Base-by-base conservation (phyloP, 2,888 invertebrate genomes). In the Phalangium opilio region DNA sequence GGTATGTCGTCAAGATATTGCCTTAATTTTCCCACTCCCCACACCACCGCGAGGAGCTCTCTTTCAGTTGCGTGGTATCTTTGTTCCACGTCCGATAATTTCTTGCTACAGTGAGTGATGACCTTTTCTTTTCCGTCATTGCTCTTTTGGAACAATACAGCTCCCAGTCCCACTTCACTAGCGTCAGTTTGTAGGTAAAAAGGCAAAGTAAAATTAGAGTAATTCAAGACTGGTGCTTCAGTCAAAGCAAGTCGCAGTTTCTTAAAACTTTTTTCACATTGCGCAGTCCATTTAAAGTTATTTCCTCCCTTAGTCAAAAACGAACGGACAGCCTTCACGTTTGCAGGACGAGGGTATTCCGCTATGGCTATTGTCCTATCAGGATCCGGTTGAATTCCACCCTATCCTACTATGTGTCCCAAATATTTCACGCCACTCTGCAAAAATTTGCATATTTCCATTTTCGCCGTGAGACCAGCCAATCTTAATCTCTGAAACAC, bases 1-100 rank as follows among this genome's bases (percentile, higher is more conserved):
- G 54, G 42, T 4, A 58, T 33, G 1, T 63, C 62, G 43, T 66
- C 64, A 0, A 71, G 52, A 49, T 66, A 71, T 1, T 62, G 62
- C 19, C 64, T 48, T 48, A 66, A 69, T 49, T 67, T 66, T 12
- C 59, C 44, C 1, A 66, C 51, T 3, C 64, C 63, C 58, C 58
- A 67, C 3, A 67, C 56, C 1, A 64, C 57, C 1, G 59, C 61
- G 11, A 64, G 20, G 0, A 59, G 61, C 56, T 70, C 70, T n/a
- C 64, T 56, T 48, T 70, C 68, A 0, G 65, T 67, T 0, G 65
- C 63, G 0, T 61, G 54, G 40, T 69, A 68, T 14, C 65, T 66
- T 1, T 8, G 27, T 8, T 27, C 27, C 8, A 27, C 27, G 8
- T 27, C 27, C 8, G 27, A 7, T 8, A 27, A 27, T 27, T 27